These are phyloP conservation scores for Cybosia mesomella DNA, from an alignment of 2,888 invertebrate genomes.

Conservation along the genomic window DNA sequence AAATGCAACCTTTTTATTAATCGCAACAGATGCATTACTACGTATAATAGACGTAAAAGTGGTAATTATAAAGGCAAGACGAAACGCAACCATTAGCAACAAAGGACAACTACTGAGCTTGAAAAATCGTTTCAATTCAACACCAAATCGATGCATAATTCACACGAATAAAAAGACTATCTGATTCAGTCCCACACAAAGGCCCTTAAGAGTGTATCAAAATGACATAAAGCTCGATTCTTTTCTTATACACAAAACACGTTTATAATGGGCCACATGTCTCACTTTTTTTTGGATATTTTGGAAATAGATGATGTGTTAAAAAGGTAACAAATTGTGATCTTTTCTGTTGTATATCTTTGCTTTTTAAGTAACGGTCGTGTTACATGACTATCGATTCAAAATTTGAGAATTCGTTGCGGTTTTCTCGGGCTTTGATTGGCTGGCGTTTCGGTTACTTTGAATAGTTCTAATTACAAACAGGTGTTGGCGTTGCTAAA, in stretches of 20 bases:
- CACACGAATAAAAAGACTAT: constrained; percentile 77
- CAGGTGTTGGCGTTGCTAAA: constrained; percentile 43
- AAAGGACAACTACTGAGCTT: constrained; percentile 83
- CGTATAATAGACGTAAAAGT: constrained; percentile 62
- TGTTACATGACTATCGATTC: constrained; percentile 62
- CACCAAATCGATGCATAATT: constrained; percentile 74
- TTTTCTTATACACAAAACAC: constrained; percentile 73
- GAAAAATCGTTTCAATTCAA: constrained; percentile 86
- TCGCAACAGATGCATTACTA: constrained; percentile 45
- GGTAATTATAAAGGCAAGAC: constrained; percentile 71
- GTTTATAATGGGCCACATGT: constrained; percentile 81
- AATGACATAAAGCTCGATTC: constrained; percentile 84
- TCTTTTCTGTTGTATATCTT: constrained; percentile 60
- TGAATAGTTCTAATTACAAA: constrained; percentile 48
- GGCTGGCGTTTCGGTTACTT: constrained; percentile 41
- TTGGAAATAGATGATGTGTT: constrained; percentile 85
- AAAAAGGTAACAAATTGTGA: constrained; percentile 82
- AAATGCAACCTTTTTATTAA: constrained; percentile 36
- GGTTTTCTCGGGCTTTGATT: constrained; percentile 41
- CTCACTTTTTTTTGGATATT: constrained; percentile 69
- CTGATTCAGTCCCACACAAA: constrained; percentile 77
- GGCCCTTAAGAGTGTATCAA: constrained; percentile 83
- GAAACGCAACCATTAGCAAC: constrained; percentile 75
- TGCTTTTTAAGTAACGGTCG: constrained; percentile 64
- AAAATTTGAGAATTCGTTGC: constrained; percentile 45